A percentile compares a stretch with the other conserved stretches of the same genome.
Evolutionary conservation across 2,888 invertebrate species (phyloP).

Genomic region (Fragum sueziense): DNA sequence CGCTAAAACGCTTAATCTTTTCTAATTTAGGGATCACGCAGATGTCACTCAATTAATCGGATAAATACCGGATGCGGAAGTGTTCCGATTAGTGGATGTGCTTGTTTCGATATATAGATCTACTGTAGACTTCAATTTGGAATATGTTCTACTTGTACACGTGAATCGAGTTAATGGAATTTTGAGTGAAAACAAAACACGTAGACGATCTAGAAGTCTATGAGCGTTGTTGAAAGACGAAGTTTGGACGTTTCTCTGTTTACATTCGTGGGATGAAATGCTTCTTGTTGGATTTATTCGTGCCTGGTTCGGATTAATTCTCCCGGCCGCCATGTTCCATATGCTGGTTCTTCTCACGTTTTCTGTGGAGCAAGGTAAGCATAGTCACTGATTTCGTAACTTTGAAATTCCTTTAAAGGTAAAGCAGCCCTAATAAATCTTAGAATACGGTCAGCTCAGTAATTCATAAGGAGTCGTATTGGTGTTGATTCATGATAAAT

Average conservation of each 20-base stretch:
- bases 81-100: conserved; percentile 2
- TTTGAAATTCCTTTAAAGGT: no score
- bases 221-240: background rate
- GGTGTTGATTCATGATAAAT: no score
- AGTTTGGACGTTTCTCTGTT: background rate
- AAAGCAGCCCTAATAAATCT: no score
- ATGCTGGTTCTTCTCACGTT: conserved; percentile 2
- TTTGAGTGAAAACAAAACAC: conserved; percentile 18
- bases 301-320: conserved; percentile 8
- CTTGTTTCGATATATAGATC: conserved; percentile 23
- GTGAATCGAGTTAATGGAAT: conserved; percentile 29
- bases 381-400: background rate
- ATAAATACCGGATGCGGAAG: conserved; percentile 28
- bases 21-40: conserved; percentile 4
- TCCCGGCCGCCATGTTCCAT: conserved; percentile 11
- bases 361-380: conserved; percentile 17
- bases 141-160: conserved; percentile 1
- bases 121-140: conserved; percentile 4
- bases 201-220: conserved; percentile 7
- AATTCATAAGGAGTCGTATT: no score
- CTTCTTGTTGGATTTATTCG: conserved; percentile 12
- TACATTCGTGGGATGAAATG: conserved; percentile 10
- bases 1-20: conserved; percentile 6
- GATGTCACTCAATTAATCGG: conserved; percentile 25
- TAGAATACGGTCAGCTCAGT: no score